A percentile compares a stretch with the other conserved stretches of the same genome.
Evolutionary conservation across 2,113 vertebrate genomes (phyloP).

Genomic region (Dipodomys spectabilis): DNA sequence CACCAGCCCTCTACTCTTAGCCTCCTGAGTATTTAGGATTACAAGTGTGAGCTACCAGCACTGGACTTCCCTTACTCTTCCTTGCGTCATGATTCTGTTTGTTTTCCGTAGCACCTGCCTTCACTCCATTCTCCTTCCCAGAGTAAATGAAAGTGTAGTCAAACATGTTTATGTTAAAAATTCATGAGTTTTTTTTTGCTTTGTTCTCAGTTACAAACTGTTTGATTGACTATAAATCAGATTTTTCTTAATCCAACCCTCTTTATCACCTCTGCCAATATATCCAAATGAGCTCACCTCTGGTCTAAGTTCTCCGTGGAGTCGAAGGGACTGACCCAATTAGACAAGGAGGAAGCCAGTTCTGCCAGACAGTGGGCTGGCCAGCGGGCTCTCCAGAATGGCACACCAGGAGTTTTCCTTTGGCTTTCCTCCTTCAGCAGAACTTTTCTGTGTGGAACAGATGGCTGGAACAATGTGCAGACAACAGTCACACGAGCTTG

Average conservation of each 20-base stretch:
- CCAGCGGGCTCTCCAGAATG: not conserved
- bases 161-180: not conserved
- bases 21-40: too few species aligned
- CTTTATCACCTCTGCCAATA: not conserved
- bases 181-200: not conserved
- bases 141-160: not conserved
- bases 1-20: too few species aligned
- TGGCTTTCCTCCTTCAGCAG: conserved; percentile 41
- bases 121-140: not conserved
- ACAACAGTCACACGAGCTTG: not conserved
- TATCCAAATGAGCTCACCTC: not conserved
- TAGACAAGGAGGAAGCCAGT: not conserved
- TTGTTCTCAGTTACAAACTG: not conserved
- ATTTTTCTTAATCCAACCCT: not conserved
- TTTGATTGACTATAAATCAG: not conserved
- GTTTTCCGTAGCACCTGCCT: too few species aligned
- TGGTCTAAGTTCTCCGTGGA: not conserved
- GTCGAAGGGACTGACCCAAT: not conserved
- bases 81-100: not conserved
- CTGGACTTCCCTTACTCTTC: not conserved
- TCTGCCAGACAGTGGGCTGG: not conserved
- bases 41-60: too few species aligned
- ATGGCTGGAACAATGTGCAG: conserved; percentile 40
- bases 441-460: conserved; percentile 47
- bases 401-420: not conserved